phyloP scores from a whole-genome alignment of 2,113 vertebrate species.

The Grammomys surdaster region DNA sequence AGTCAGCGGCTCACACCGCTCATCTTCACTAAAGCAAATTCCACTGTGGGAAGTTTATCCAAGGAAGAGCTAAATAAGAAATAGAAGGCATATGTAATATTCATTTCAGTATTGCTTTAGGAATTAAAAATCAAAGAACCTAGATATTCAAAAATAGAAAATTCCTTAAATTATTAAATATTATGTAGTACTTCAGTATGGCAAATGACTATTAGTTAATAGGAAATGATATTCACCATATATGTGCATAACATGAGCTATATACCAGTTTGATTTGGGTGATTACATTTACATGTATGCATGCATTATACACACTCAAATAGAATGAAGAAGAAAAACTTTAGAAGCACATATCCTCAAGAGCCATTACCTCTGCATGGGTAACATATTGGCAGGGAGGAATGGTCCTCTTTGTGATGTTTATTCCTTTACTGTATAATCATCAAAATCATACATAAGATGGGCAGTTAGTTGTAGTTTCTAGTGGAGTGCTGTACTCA shows the following conservation, averaged over 20 bases:
- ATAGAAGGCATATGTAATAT: neutral
- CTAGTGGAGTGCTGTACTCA: neutral
- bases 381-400: neutral
- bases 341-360: neutral
- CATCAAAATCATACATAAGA: neutral
- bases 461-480: neutral
- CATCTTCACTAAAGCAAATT: neutral
- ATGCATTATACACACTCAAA: neutral
- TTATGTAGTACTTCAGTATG: neutral
- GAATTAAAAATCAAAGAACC: neutral
- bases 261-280: neutral
- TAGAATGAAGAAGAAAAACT: neutral
- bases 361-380: neutral
- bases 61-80: neutral
- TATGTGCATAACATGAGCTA: neutral
- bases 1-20: neutral
- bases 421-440: neutral
- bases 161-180: neutral
- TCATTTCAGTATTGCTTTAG: neutral
- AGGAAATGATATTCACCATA: neutral
- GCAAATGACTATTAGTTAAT: neutral
- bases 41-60: neutral
- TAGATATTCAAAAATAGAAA: neutral
- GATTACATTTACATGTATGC: neutral
- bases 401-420: neutral